These are phyloP conservation scores for Rhinoderma darwinii DNA, from an alignment of 2,113 vertebrate species.

Conservation along the genomic window DNA sequence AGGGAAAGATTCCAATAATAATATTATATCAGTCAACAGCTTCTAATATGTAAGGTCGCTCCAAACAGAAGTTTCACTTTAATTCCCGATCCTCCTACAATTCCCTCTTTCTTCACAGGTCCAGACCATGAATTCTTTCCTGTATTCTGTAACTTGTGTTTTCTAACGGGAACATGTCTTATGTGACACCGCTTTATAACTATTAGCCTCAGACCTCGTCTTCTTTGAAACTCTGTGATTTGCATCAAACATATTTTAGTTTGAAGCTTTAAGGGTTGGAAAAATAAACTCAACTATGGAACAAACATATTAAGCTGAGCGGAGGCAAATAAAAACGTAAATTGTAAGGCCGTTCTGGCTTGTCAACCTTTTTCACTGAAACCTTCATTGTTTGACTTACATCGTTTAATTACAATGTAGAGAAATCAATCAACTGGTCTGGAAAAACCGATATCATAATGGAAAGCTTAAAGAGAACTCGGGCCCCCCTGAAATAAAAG, in stretches of 20 bases:
- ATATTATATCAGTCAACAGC: too few species aligned
- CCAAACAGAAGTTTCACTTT: too few species aligned
- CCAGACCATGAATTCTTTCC: not conserved
- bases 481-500: too few species aligned
- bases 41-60: too few species aligned
- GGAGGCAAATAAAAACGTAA: not conserved
- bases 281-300: constrained; percentile 9
- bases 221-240: not conserved
- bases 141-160: not conserved
- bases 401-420: too few species aligned
- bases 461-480: too few species aligned
- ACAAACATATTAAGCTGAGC: not conserved
- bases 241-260: not conserved
- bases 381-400: too few species aligned
- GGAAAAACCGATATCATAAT: too few species aligned
- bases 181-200: not conserved
- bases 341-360: not conserved
- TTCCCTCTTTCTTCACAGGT: not conserved
- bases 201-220: not conserved
- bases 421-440: too few species aligned
- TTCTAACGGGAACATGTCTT: not conserved
- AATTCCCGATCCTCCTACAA: not conserved
- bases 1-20: too few species aligned
- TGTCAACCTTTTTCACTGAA: too few species aligned
- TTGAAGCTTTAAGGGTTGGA: constrained; percentile 6